phyloP scores from a whole-genome alignment of 2,797 vertebrate species.

The Pyrocephalus nanus region DNA sequence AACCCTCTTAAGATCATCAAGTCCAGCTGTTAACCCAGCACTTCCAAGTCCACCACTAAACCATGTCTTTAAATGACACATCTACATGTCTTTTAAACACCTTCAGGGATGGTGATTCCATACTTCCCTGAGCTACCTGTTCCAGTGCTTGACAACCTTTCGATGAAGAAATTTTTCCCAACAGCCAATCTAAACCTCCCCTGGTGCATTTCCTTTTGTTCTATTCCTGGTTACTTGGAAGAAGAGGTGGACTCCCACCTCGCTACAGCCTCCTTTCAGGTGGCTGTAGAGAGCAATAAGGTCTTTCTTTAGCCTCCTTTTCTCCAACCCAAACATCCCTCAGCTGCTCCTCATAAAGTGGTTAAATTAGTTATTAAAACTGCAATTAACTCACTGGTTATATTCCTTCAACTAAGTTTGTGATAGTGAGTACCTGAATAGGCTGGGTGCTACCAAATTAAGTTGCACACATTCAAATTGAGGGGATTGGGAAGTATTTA shows the following conservation, averaged over 20 bases:
- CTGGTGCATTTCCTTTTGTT: neutral
- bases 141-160: neutral
- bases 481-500: neutral
- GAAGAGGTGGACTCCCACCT: neutral
- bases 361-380: neutral
- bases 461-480: neutral
- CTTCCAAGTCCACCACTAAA: neutral
- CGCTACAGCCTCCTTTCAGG: neutral
- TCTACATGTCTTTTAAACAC: neutral
- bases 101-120: neutral
- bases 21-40: neutral
- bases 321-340: neutral
- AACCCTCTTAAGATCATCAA: too few relatives aligned
- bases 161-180: neutral
- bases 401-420: neutral
- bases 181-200: neutral
- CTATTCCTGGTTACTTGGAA: neutral
- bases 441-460: neutral
- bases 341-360: neutral
- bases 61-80: neutral
- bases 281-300: neutral
- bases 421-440: neutral
- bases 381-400: neutral
- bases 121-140: neutral
- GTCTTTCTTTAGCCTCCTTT: neutral